A percentile compares a stretch with the other conserved stretches of the same genome.
Evolutionary conservation across 2,797 vertebrate genomes (phyloP).

Genomic region (Oreonectes daqikongensis): DNA sequence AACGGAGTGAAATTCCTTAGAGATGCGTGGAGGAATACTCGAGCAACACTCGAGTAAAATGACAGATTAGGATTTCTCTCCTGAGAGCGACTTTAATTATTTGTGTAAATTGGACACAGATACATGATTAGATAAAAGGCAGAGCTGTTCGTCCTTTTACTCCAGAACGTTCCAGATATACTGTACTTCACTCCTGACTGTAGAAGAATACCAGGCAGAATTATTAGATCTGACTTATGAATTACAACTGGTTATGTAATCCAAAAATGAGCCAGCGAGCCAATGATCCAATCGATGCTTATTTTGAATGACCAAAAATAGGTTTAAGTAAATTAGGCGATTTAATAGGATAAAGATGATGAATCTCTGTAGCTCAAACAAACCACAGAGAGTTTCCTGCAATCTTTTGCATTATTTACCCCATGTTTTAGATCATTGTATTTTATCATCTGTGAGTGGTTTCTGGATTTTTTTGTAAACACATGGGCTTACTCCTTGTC

Average conservation of each 20-base stretch:
- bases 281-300: conserved; percentile 9
- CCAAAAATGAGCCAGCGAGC: conserved; percentile 1
- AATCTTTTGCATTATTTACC: neutral
- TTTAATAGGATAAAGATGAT: conserved; percentile 1
- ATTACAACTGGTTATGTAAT: conserved; percentile 9
- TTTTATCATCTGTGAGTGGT: neutral
- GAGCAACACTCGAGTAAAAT: conserved; percentile 43
- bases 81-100: conserved; percentile 50
- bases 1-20: neutral
- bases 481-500: conserved; percentile 21
- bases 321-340: neutral
- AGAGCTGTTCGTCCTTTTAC: conserved; percentile 24
- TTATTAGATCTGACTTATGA: neutral
- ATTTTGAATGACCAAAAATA: conserved; percentile 23
- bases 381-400: neutral
- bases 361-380: neutral
- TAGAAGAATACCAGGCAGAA: neutral
- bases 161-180: conserved; percentile 29
- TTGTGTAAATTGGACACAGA: conserved; percentile 46
- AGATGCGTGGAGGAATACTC: conserved; percentile 24
- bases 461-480: neutral
- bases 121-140: conserved; percentile 26
- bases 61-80: conserved; percentile 52
- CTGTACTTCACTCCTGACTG: neutral
- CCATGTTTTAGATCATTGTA: neutral